phyloP scores from a whole-genome alignment of 2,888 invertebrate species.

The Oxytorus armatus region DNA sequence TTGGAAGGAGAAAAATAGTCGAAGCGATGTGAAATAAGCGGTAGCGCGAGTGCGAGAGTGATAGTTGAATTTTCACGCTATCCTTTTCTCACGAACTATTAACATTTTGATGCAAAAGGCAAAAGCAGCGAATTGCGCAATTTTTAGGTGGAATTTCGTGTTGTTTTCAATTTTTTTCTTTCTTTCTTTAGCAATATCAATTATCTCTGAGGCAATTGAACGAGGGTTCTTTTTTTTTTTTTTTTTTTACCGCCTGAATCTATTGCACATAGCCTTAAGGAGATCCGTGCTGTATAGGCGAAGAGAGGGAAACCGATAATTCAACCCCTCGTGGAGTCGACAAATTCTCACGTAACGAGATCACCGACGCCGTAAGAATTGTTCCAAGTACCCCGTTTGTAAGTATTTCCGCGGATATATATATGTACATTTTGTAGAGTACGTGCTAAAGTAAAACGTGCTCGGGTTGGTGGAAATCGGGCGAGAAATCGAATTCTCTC shows the following conservation, averaged over 20 bases:
- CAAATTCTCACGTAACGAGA: constrained; percentile 44
- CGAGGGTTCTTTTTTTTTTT: too few species aligned
- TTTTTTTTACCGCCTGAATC: too few species aligned
- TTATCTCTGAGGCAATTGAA: too few species aligned
- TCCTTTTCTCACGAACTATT: too few species aligned
- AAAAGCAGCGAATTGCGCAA: too few species aligned
- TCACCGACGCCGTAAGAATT: constrained; percentile 31
- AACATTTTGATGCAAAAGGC: too few species aligned
- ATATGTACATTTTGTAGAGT: constrained; percentile 37
- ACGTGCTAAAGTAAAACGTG: constrained; percentile 42
- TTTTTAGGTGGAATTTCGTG: too few species aligned
- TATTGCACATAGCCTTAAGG: background rate
- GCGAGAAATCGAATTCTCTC: constrained; percentile 46
- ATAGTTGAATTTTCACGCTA: too few species aligned
- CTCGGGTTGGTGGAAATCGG: constrained; percentile 27
- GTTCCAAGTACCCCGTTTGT: constrained; percentile 37
- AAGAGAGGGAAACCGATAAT: constrained; percentile 10
- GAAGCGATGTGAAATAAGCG: too few species aligned
- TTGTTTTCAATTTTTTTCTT: too few species aligned
- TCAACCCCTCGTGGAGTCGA: constrained; percentile 12
- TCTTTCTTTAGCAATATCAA: too few species aligned
- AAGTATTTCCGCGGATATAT: background rate
- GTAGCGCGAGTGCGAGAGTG: too few species aligned
- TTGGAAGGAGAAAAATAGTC: background rate
- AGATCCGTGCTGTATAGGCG: background rate